Evolutionary conservation across 1,140 invertebrate species (phyloP), one percentile per base, ranked within the genome.

Genomic region (Bilobella aurantiaca): DNA sequence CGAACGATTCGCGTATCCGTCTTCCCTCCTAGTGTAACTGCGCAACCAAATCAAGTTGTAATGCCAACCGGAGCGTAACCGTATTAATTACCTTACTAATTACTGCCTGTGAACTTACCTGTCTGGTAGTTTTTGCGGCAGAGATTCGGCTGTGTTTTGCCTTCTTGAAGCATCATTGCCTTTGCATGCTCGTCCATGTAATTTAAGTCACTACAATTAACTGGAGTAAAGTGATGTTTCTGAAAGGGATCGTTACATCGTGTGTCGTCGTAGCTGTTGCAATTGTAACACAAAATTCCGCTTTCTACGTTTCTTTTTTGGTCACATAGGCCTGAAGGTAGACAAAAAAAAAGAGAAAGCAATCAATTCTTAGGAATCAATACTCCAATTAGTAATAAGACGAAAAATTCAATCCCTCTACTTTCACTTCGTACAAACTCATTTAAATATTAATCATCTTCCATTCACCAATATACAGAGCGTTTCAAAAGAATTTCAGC

Each of bases 241-340:
- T 91, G 85, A 74, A 93, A 93, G 1, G 88, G 86, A 74, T 91
- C 87, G 1, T 86, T 90, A 74, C 90, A 93, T 34, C 69, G 42
- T 14, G 71, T 69, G 61, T 73, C 71, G 23, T 58, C 49, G 12
- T 34, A 30, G 27, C 62, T 66, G 31, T 73, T 73, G 62, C 71
- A 73, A 18, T 65, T 62, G 66, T 69, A 73, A 42, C 71, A 73
- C 27, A 59, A 59, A 16, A 72, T 65, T 12, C 65, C 65, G 29
- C 58, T 32, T 5, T 53, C 8, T 42, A 42, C 49, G 21, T 23
- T 53, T 23, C 49, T 23, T 23, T 53, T 23, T 5, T 23, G 5
- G 14, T 16, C 12, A 53, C 49, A 53, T 5, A 53, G 49, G 28
- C 63, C 64, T 69, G 60, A 0, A 58, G 63, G 53, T 34, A 37